Base-by-base conservation (phyloP, 2,113 vertebrate genomes). In the Syngnathus typhle region DNA sequence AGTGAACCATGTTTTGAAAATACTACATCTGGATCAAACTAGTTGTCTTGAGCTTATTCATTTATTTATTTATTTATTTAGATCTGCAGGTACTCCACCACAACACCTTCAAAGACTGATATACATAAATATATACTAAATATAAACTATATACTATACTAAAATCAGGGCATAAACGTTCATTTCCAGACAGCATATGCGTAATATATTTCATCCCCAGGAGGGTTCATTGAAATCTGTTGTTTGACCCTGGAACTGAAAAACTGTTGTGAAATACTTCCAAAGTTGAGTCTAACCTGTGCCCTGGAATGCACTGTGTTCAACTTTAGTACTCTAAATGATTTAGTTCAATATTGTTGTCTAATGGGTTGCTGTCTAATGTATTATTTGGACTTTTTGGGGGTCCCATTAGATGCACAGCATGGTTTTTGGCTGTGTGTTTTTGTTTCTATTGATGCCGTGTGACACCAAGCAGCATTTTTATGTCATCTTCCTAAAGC, bases 401-500 rank as follows among this genome's bases (percentile, higher is more conserved):
- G 18, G 49, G 49, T 51, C 19, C 49, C 8, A n/a, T 51, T n/a
- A 54, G 52, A 54, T 12, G 21, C n/a, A 51, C 49, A n/a, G 8
- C 18, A 0, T n/a, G 2, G 19, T 51, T 51, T 51, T 7, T 51
- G 6, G 5, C 1, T n/a, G 7, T 23, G 51, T 21, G 9, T 27
- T 23, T 54, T 54, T 54, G 21, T 54, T 54, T 52, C 19, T 21
- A 7, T 52, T 54, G 52, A 23, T 23, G n/a, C 8, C 8, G 5
- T 19, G 8, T 46, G 61, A 70, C 52, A 63, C 18, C 47, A 69
- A 63, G 10, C 41, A n/a, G 8, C 27, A 43, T 71, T 64, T 19
- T 44, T 21, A 63, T 67, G 38, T 66, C 49, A 39, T 44, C 60
- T 44, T 18, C 54, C 59, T 47, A 73, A 73, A 80, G 65, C 44